Evolutionary conservation across 2,888 invertebrate genomes (phyloP).

Genomic region (Ichneumoninae sp.): DNA sequence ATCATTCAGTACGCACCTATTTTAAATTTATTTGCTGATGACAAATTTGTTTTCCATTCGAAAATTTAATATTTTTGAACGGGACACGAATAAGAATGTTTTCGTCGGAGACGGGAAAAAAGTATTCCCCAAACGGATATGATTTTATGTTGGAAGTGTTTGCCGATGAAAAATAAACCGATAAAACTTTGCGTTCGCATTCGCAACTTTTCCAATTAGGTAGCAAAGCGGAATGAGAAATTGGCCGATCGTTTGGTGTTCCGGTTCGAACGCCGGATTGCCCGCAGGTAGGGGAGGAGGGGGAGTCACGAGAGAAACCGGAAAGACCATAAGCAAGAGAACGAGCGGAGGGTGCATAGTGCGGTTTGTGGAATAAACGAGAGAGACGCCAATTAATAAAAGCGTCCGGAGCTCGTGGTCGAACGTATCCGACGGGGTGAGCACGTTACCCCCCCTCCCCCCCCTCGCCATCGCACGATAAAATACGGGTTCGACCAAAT

Average conservation of each 20-base stretch:
- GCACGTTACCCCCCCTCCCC: conserved; percentile 18
- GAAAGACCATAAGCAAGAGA: conserved; percentile 26
- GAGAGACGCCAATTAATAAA: conserved; percentile 65
- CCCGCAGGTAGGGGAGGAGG: background rate
- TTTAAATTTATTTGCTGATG: background rate
- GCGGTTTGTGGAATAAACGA: conserved; percentile 61
- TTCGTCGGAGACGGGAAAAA: background rate
- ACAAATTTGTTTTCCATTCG: background rate
- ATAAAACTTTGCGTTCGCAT: conserved; percentile 15
- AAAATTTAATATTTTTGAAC: background rate
- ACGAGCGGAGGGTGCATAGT: conserved; percentile 23
- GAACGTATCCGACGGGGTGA: conserved; percentile 50
- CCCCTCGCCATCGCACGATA: conserved; percentile 34
- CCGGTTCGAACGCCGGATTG: conserved; percentile 23
- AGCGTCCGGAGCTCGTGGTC: conserved; percentile 60
- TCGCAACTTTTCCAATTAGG: conserved; percentile 58
- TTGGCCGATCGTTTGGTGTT: conserved; percentile 34
- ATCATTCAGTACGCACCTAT: background rate
- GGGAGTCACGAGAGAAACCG: conserved; percentile 27
- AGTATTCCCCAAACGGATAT: background rate
- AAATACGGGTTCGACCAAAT: conserved; percentile 61
- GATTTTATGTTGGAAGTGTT: background rate
- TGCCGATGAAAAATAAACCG: background rate
- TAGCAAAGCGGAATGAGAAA: conserved; percentile 25
- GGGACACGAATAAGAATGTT: background rate